Conservation (phyloP, 2,888 invertebrate genomes). For the Venustoraphidia nigricollis region DNA sequence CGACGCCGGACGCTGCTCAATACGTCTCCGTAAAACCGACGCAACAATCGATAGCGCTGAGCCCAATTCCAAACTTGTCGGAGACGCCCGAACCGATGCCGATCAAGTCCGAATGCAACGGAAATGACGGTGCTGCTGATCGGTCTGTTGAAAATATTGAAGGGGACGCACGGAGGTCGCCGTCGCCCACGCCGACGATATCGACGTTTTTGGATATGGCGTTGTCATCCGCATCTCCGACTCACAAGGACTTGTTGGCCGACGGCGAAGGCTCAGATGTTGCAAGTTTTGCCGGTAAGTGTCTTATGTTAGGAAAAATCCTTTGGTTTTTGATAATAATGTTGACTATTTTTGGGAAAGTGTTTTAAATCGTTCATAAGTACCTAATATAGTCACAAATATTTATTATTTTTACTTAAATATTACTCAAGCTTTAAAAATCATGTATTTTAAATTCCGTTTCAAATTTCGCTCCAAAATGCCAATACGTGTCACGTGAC, state of each 20-base stretch:
- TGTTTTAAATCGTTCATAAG: too few relatives aligned
- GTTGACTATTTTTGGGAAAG: too few relatives aligned
- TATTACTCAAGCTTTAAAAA: too few relatives aligned
- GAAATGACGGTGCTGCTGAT: constrained; percentile 25
- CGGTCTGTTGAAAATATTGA: constrained; percentile 3
- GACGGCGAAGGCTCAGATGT: constrained; percentile 5
- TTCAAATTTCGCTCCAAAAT: too few relatives aligned
- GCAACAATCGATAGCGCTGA: constrained; percentile 4
- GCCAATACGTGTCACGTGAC: too few relatives aligned
- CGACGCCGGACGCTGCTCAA: constrained; percentile 16
- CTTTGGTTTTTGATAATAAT: too few relatives aligned
- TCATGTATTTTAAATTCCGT: too few relatives aligned
- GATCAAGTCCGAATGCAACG: constrained; percentile 17
- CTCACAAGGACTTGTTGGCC: constrained; percentile 8
- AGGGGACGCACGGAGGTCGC: constrained; percentile 1
- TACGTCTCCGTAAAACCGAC: neutral
- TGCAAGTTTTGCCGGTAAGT: constrained; percentile 18
- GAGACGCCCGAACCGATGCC: too few relatives aligned
- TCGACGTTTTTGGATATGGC: constrained; percentile 18
- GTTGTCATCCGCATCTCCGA: constrained; percentile 10
- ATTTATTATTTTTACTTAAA: too few relatives aligned
- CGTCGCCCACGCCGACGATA: constrained; percentile 18
- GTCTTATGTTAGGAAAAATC: too few relatives aligned
- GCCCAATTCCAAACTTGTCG: neutral
- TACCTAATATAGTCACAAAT: too few relatives aligned